Conservation (phyloP, 2,797 vertebrate genomes). For the Ctenosaura bakeri region DNA sequence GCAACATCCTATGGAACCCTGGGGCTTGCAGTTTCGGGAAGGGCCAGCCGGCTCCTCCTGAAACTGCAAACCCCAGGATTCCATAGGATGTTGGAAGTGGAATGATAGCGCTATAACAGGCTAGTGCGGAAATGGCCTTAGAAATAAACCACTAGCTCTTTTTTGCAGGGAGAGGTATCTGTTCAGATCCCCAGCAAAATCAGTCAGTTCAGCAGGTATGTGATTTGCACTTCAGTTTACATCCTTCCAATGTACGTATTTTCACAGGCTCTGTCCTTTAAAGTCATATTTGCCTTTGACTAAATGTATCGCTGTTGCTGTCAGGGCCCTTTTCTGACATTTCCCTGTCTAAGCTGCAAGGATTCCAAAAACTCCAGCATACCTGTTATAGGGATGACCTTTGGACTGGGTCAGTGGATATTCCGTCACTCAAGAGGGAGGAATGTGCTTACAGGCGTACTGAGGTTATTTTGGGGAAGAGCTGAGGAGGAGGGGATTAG, state of each 20-base stretch:
- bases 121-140: no score
- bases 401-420: neutral
- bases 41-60: no score
- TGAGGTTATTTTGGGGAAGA: neutral
- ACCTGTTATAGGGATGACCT: neutral
- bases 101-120: no score
- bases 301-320: neutral
- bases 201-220: neutral
- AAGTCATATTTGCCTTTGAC: accelerated
- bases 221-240: neutral
- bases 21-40: no score
- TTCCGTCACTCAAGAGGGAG: neutral
- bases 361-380: neutral
- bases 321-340: accelerated
- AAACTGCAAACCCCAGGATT: no score
- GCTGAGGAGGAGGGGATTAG: neutral
- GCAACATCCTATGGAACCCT: no score
- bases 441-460: neutral
- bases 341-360: neutral
- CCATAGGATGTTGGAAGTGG: no score
- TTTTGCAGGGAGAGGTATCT: neutral
- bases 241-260: neutral
- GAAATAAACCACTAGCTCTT: no score
- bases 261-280: neutral
- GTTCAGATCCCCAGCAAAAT: neutral